Percentiles rank a stretch among this genome's conserved stretches.
Conservation (phyloP, 2,113 vertebrate genomes). For the Solea senegalensis region DNA sequence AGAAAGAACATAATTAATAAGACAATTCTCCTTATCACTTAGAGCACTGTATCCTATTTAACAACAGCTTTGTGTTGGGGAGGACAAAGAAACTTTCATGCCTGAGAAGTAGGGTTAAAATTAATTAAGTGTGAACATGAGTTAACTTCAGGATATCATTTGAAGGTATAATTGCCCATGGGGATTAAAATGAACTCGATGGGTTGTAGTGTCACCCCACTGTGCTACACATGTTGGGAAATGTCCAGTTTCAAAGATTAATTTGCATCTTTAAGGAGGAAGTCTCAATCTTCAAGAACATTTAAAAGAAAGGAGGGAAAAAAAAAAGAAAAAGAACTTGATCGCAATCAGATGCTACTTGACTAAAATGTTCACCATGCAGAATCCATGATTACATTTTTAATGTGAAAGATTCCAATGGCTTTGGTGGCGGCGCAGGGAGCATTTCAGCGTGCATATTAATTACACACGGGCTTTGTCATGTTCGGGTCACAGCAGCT, state of each 20-base stretch:
- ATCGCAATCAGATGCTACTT: slow-evolving; percentile 92
- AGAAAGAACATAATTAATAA: slow-evolving; percentile 62
- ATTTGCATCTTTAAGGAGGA: slow-evolving; percentile 98
- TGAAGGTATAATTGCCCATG: slow-evolving; percentile 99
- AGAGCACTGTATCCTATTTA: slow-evolving; percentile 56
- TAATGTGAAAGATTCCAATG: slow-evolving; percentile 93
- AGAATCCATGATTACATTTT: slow-evolving; percentile 93
- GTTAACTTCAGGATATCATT: slow-evolving; percentile 99
- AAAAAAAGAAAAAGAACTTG: slow-evolving; percentile 74
- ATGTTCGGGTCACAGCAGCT: slow-evolving; percentile 87
- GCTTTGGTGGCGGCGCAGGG: slow-evolving; percentile 90
- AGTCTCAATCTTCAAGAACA: slow-evolving; percentile 96
- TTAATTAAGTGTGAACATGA: slow-evolving; percentile 99
- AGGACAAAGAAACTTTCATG: slow-evolving; percentile 83
- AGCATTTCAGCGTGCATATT: slow-evolving; percentile 97
- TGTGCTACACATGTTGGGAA: slow-evolving; percentile 91
- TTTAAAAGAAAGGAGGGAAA: slow-evolving; percentile 84
- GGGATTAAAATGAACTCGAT: slow-evolving; percentile 99
- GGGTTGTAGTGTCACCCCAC: slow-evolving; percentile 93
- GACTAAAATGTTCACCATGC: slow-evolving; percentile 93
- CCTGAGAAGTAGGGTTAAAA: slow-evolving; percentile 96
- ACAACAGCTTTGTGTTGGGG: slow-evolving; percentile 74
- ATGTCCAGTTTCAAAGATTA: slow-evolving; percentile 97
- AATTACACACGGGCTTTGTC: slow-evolving; percentile 95
- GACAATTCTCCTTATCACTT: slow-evolving; percentile 66